phyloP scores from a whole-genome alignment of 2,888 invertebrate genomes.

The Orgyia antiqua region DNA sequence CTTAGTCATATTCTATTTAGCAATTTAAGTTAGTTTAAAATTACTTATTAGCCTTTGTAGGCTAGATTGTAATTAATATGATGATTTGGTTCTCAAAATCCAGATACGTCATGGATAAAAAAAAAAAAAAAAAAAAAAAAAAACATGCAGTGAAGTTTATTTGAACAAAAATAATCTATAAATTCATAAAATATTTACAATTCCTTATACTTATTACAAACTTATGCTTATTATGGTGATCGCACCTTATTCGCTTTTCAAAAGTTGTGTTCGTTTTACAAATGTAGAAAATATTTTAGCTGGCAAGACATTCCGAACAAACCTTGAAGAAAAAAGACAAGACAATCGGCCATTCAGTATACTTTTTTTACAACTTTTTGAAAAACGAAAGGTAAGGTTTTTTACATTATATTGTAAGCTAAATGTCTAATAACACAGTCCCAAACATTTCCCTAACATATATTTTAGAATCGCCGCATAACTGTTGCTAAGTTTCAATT shows the following conservation, averaged over 20 bases:
- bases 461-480: conserved; percentile 22
- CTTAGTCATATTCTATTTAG: no score
- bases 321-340: conserved; percentile 6
- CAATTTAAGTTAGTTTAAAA: no score
- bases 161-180: conserved; percentile 75
- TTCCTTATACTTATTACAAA: conserved; percentile 62
- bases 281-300: conserved; percentile 32
- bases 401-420: conserved; percentile 39
- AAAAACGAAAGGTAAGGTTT: conserved; percentile 64
- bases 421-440: conserved; percentile 71
- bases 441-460: conserved; percentile 50
- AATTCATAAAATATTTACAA: conserved; percentile 72
- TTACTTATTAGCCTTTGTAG: no score
- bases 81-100: no score
- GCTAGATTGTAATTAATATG: no score
- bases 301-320: conserved; percentile 46
- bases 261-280: conserved; percentile 63
- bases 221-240: conserved; percentile 61
- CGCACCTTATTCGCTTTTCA: conserved; percentile 77
- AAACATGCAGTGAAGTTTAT: conserved; percentile 69
- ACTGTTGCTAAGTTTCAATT: conserved; percentile 17
- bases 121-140: no score
- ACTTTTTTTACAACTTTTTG: conserved; percentile 65
- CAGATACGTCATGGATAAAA: no score
- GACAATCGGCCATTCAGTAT: conserved; percentile 17